Base-by-base conservation (phyloP, 2,113 vertebrate genomes). In the Baryphthengus martii region DNA sequence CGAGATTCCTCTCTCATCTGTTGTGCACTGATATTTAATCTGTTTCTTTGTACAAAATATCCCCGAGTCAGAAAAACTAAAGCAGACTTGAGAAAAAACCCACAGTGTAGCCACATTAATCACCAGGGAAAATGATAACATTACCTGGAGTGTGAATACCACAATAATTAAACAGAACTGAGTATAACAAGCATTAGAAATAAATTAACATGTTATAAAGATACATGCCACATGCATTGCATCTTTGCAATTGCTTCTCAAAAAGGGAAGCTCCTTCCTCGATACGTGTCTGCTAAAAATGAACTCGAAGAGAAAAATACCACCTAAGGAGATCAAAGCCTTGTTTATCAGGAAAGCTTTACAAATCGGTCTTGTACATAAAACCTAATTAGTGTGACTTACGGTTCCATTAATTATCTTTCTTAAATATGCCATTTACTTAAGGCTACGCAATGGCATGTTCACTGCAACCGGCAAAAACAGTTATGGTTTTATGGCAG, bases 111-210 rank as follows among this genome's bases (percentile, higher is more conserved):
- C 33, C 87, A 90, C 74, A 96, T 96, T 95, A 97, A 96, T 97
- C 88, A 96, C 31, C 56, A 79, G 71, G 67, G 96, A 96, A 97
- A 95, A 96, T 44, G 39, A 47, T 56, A 71, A 40, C 55, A 93
- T 61, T 91, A 90, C 91, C 95, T 96, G 89, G 25, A 91, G 49
- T 66, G 72, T 1, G 17, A 95, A 70, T 81, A 89, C 26, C 63
- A 91, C 63, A 39, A 93, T 95, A 95, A 96, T 95, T 96, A 97
- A 96, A 81, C n/a, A 96, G 58, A 96, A 94, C 10, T 80, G 63
- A 80, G 15, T 56, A 86, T 74, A 96, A 89, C 45, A 94, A 90
- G 68, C 26, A 85, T 94, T 92, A 68, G 44, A 97, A 95, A 94
- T 75, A 81, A 84, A 97, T 94, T 89, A 92, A 77, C 55, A 78